Evolutionary conservation across 30 jellyfish, hydroid and myxozoan species (phyloP), one percentile per base, ranked within the genome.

Genomic region (Rhopilema esculentum): DNA sequence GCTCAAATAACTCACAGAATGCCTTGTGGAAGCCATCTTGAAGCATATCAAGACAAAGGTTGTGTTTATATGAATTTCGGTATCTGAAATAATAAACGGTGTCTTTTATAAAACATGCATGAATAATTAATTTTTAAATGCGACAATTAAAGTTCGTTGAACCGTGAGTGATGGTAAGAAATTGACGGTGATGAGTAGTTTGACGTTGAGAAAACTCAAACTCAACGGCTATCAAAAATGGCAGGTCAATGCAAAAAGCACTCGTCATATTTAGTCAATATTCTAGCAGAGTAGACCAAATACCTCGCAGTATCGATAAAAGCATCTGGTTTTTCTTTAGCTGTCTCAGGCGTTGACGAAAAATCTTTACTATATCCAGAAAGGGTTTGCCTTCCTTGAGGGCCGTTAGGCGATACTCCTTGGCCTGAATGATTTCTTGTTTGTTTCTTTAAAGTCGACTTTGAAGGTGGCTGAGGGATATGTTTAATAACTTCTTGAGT

Each of bases 11-110:
- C 51, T 94, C 98, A 74, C 98, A 66, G 79, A 94, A 94, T 9
- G 98, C 98, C 68, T 25, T 24, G 70, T 94, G 97, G 73, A 57
- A 94, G 0, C 98, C 98, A 64, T 89, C 97, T 82, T 94, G 95
- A 1, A 94, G 91, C 93, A 89, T 85, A 40, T 89, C 92, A 66
- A 89, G 86, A 48, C 97, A 92, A 31, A 92, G 65, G 79, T 92
- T 92, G 64, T 92, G 98, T 66, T 85, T 80, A 40, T 62, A 69
- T 31, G 98, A 77, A 50, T 92, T 81, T 19, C 98, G 84, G 50
- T 84, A 88, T 63, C 98, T 92, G 49, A 24, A 71, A 69, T 29
- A 49, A 49, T 27, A 76, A 67, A 66, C 27, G 61, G 28, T 4
- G 22, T n/a, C n/a, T 22, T 12, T 19, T 9, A 9, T 22, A 8